Percentiles rank a stretch among this genome's conserved stretches.
These are phyloP conservation scores for Pseudois nayaur DNA, from an alignment of 2,113 vertebrate species.

Conservation along the genomic window DNA sequence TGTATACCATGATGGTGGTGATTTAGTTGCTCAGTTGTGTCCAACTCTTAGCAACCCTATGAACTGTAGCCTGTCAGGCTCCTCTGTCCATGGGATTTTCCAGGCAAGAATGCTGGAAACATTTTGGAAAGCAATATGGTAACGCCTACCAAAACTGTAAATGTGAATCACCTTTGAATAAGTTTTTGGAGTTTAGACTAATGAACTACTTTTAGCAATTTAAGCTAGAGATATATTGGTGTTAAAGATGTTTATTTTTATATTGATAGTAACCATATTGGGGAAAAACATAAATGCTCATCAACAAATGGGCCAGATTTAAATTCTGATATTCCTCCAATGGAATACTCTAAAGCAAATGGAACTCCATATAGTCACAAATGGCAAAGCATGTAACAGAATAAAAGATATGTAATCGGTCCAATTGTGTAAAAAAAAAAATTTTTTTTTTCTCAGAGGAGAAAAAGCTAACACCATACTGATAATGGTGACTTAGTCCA, in stretches of 20 bases:
- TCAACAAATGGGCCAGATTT: background rate
- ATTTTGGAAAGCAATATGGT: background rate
- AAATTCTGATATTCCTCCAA: background rate
- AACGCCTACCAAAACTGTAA: background rate
- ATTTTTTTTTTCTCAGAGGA: background rate
- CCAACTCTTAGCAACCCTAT: background rate
- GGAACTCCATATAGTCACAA: background rate
- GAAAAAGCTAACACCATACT: background rate
- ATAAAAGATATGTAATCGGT: background rate
- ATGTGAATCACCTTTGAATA: background rate
- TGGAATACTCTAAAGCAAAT: background rate
- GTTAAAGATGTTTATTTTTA: background rate
- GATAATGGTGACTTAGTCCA: background rate
- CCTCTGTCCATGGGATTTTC: background rate
- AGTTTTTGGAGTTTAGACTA: background rate
- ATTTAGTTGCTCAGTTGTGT: background rate
- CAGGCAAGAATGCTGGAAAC: background rate
- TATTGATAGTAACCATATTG: background rate
- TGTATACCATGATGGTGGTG: background rate
- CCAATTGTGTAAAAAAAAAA: background rate
- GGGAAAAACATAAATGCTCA: background rate
- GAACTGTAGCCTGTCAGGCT: background rate
- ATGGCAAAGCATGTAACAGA: background rate
- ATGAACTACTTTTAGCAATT: background rate
- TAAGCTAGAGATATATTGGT: background rate